Conservation (phyloP, 2,797 vertebrate species). For the Macropodus opercularis region DNA sequence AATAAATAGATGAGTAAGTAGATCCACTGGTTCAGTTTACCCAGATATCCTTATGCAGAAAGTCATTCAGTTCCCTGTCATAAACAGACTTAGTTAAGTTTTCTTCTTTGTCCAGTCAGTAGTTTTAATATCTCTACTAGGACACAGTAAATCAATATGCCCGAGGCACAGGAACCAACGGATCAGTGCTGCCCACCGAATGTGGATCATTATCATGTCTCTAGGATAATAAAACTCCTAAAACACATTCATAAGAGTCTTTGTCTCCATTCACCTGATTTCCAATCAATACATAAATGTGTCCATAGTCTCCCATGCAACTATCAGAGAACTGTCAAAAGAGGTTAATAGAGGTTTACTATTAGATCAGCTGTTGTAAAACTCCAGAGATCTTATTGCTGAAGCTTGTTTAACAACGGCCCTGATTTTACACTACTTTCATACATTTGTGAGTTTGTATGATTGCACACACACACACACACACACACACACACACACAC, state of each 20-base stretch:
- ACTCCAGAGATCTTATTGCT: conserved; percentile 45
- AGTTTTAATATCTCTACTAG: conserved; percentile 41
- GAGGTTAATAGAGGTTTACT: conserved; percentile 48
- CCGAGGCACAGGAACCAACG: conserved; percentile 43
- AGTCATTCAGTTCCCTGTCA: conserved; percentile 16
- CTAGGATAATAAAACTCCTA: conserved; percentile 54
- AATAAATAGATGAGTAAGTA: not conserved
- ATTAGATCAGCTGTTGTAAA: conserved; percentile 50
- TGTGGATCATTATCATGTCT: conserved; percentile 57
- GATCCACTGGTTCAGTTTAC: not conserved
- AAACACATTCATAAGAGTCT: conserved; percentile 60
- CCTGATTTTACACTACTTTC: conserved; percentile 52
- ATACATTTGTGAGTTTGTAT: conserved; percentile 13
- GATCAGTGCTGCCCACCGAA: conserved; percentile 52
- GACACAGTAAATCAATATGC: conserved; percentile 50
- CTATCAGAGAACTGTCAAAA: conserved; percentile 50
- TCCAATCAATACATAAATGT: conserved; percentile 63
- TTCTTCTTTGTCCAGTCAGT: conserved; percentile 25
- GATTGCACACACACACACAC: conserved; percentile 19
- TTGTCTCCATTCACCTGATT: conserved; percentile 52
- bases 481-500: no score
- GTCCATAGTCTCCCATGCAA: conserved; percentile 32
- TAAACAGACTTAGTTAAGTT: conserved; percentile 25
- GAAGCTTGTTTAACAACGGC: conserved; percentile 39
- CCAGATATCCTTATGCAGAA: conserved; percentile 2